A percentile compares a stretch with the other conserved stretches of the same genome.
These are phyloP conservation scores for Drosophila oshimai DNA, from an alignment of 1,140 invertebrate genomes.

Conservation along the genomic window DNA sequence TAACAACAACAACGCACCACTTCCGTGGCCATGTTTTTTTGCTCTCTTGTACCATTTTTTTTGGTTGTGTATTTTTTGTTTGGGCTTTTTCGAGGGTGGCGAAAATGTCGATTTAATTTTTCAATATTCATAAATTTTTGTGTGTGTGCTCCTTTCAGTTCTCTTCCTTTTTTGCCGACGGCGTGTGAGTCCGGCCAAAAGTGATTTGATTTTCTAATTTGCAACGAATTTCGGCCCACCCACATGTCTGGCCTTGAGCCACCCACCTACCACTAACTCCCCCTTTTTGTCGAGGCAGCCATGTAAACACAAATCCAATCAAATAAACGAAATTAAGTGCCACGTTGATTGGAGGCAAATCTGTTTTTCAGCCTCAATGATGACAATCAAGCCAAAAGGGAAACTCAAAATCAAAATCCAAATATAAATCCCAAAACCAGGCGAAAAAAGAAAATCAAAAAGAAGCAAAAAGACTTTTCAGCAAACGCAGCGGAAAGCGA, in stretches of 20 bases:
- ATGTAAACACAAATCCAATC: constrained; percentile 81
- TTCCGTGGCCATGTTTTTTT: constrained; percentile 72
- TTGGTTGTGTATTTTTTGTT: constrained; percentile 24
- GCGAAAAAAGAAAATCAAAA: not conserved
- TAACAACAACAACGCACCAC: constrained; percentile 46
- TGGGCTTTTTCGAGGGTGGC: constrained; percentile 5
- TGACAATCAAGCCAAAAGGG: constrained; percentile 63
- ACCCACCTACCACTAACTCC: not conserved
- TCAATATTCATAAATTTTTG: constrained; percentile 74
- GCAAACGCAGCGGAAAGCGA: constrained; percentile 53
- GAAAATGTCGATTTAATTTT: constrained; percentile 75
- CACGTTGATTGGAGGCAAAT: constrained; percentile 80
- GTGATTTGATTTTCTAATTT: constrained; percentile 80
- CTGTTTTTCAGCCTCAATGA: constrained; percentile 80
- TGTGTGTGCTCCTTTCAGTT: not conserved
- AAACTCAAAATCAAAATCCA: constrained; percentile 42
- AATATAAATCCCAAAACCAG: constrained; percentile 8
- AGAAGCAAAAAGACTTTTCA: constrained; percentile 11
- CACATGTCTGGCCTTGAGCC: constrained; percentile 36
- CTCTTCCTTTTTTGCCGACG: constrained; percentile 13
- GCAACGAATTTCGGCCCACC: constrained; percentile 34
- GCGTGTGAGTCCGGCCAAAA: constrained; percentile 56
- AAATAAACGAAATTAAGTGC: constrained; percentile 81
- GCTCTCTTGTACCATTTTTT: constrained; percentile 1
- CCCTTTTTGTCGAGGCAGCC: constrained; percentile 47